A percentile compares a stretch with the other conserved stretches of the same genome.
These are phyloP conservation scores for Empis livida DNA, from an alignment of 2,888 invertebrate species.

Conservation along the genomic window DNA sequence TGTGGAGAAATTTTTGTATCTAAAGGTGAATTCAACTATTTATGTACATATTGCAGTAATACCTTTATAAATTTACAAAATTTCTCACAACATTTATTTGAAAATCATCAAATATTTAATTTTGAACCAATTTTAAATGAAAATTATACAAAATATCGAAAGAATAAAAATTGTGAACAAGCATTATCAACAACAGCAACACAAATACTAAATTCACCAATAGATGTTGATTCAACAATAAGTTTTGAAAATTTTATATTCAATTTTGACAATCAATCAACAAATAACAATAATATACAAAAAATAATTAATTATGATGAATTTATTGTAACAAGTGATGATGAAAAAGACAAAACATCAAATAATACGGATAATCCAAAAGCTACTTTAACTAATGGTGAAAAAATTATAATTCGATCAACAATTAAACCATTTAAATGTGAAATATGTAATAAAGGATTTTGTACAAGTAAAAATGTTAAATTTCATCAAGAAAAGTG, in stretches of 20 bases:
- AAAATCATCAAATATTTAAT: slow-evolving; percentile 1
- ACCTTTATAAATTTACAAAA: not conserved
- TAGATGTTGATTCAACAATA: not conserved
- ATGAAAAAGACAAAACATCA: not conserved
- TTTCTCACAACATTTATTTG: slow-evolving; percentile 1
- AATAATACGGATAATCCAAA: not conserved
- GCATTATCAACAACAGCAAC: not conserved
- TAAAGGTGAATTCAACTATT: not conserved
- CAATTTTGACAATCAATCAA: not conserved
- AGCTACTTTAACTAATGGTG: not conserved
- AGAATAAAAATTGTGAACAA: not conserved
- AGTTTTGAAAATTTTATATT: not conserved
- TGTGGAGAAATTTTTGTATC: slow-evolving; percentile 1
- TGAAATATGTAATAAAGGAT: not conserved
- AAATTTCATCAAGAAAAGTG: not conserved
- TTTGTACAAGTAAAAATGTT: not conserved
- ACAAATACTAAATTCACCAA: not conserved
- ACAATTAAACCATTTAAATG: not conserved
- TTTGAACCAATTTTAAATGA: not conserved
- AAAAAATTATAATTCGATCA: not conserved
- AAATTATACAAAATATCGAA: not conserved
- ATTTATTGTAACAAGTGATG: not conserved
- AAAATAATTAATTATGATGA: not conserved
- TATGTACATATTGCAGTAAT: slow-evolving; percentile 1
- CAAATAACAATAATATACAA: not conserved